A percentile compares a stretch with the other conserved stretches of the same genome.
Evolutionary conservation across 2,888 invertebrate genomes (phyloP).

Genomic region (Drosophila nr. medialis): DNA sequence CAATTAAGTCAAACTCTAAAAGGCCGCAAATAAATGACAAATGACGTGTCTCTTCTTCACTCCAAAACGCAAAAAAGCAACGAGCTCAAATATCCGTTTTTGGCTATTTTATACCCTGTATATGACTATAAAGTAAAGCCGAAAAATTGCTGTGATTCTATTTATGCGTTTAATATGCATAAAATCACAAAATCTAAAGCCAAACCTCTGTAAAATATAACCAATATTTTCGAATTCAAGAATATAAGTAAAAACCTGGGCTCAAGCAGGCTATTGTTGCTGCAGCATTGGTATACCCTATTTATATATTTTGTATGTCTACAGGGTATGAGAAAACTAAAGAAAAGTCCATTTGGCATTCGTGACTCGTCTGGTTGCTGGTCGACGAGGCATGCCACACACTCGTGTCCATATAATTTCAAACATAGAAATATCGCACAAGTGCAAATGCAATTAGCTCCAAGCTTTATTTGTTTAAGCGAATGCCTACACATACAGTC

Average conservation of each 20-base stretch:
- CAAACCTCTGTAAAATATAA: not conserved
- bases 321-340: constrained; percentile 25
- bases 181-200: not conserved
- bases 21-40: constrained; percentile 77
- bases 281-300: not conserved
- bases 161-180: not conserved
- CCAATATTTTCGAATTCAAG: not conserved
- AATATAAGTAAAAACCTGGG: too few species aligned
- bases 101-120: constrained; percentile 10
- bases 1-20: constrained; percentile 76
- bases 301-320: not conserved
- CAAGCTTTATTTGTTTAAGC: constrained; percentile 75
- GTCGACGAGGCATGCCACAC: constrained; percentile 18
- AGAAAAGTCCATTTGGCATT: constrained; percentile 45
- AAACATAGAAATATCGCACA: constrained; percentile 76
- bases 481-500: constrained; percentile 63
- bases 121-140: not conserved
- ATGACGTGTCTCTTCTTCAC: constrained; percentile 67
- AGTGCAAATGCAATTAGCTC: constrained; percentile 79
- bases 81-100: not conserved
- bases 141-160: not conserved
- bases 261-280: not conserved
- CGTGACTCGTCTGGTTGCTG: constrained; percentile 54
- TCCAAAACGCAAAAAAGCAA: constrained; percentile 41
- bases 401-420: constrained; percentile 69